These are phyloP conservation scores for Chrysomela aeneicollis DNA, from an alignment of 2,888 invertebrate species.

Conservation along the genomic window DNA sequence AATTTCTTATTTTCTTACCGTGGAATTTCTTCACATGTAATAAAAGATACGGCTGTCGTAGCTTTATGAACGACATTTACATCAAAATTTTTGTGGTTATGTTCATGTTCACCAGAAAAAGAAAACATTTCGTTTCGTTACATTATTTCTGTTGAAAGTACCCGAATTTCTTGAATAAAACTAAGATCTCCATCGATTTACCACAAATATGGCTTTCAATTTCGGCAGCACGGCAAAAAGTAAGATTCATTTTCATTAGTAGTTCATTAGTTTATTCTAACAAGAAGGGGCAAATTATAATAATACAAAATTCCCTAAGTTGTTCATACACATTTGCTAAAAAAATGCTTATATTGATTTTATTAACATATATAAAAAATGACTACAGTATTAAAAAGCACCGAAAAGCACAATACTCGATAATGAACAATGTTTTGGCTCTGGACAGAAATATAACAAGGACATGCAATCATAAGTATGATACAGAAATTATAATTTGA, in stretches of 20 bases:
- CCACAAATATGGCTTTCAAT: conserved; percentile 47
- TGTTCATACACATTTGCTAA: too few species aligned
- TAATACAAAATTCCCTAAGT: too few species aligned
- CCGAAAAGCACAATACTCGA: background rate
- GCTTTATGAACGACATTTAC: background rate
- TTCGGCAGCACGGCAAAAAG: conserved; percentile 54
- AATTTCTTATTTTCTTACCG: too few species aligned
- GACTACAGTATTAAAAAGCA: background rate
- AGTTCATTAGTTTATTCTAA: background rate
- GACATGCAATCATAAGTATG: background rate
- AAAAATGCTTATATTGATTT: too few species aligned
- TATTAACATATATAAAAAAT: background rate
- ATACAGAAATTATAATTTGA: conserved; percentile 10
- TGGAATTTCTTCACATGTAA: too few species aligned
- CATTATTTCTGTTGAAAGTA: background rate
- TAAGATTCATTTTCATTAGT: conserved; percentile 44
- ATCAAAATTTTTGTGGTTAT: conserved; percentile 37
- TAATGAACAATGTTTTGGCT: conserved; percentile 4
- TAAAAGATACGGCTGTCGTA: background rate
- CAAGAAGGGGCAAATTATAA: background rate
- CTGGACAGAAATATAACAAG: background rate
- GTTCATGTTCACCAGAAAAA: conserved; percentile 12
- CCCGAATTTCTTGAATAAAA: background rate
- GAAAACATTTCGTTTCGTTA: background rate
- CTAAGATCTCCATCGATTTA: too few species aligned